These are phyloP conservation scores for Drosophila azteca DNA, from an alignment of 1,140 invertebrate species.

Conservation along the genomic window DNA sequence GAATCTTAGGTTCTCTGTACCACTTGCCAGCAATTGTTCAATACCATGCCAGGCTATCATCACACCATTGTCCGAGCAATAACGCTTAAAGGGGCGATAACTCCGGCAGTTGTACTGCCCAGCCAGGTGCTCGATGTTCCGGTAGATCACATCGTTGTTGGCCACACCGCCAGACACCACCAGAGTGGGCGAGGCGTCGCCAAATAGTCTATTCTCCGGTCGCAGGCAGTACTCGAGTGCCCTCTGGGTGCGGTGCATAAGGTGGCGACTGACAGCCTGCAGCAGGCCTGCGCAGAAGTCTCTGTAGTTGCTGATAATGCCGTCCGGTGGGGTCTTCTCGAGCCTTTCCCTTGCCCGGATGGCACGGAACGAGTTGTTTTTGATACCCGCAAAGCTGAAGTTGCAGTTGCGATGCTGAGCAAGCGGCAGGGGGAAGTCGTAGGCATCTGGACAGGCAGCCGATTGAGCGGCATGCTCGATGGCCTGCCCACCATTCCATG, in stretches of 20 bases:
- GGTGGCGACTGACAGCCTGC: conserved; percentile 89
- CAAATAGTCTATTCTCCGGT: conserved; percentile 85
- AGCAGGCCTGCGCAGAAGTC: conserved; percentile 95
- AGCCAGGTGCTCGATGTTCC: conserved; percentile 88
- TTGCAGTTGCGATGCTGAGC: conserved; percentile 88
- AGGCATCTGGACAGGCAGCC: conserved; percentile 87
- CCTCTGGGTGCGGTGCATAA: conserved; percentile 92
- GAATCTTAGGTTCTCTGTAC: conserved; percentile 83
- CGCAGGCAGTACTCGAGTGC: conserved; percentile 90
- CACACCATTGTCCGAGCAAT: conserved; percentile 99
- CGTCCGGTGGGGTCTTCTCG: conserved; percentile 85
- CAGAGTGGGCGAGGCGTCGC: conserved; percentile 84
- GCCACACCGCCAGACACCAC: conserved; percentile 98
- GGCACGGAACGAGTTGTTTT: conserved; percentile 84
- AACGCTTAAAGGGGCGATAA: conserved; percentile 90
- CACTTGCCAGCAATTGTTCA: conserved; percentile 87
- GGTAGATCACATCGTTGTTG: conserved; percentile 93
- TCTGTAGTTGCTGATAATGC: conserved; percentile 90
- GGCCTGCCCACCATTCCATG: conserved; percentile 92
- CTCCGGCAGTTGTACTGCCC: conserved; percentile 87
- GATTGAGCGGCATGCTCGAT: conserved; percentile 91
- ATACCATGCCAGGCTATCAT: conserved; percentile 99
- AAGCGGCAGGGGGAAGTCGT: conserved; percentile 88
- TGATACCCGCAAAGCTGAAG: conserved; percentile 93
- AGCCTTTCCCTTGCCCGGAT: conserved; percentile 87